phyloP scores from a whole-genome alignment of 2,797 vertebrate genomes.

The Ptychobarbus kaznakovi region DNA sequence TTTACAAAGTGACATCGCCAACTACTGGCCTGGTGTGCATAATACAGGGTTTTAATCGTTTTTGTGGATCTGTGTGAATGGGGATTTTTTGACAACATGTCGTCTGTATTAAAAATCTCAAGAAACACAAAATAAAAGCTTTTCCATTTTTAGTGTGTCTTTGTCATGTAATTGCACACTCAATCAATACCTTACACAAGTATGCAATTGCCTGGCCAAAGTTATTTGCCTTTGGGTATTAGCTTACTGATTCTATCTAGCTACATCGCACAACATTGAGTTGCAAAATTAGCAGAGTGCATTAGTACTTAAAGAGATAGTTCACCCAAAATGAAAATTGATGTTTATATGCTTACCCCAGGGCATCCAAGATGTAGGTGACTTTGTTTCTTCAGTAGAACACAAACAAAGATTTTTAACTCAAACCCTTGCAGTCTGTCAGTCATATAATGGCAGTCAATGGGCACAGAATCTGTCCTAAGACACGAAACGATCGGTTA shows the following conservation, averaged over 20 bases:
- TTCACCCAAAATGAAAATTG: too few relatives aligned
- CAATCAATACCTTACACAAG: not conserved
- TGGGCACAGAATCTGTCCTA: too few relatives aligned
- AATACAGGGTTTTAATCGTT: not conserved
- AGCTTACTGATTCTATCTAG: not conserved
- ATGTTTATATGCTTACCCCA: too few relatives aligned
- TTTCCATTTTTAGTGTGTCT: not conserved
- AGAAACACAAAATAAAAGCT: not conserved
- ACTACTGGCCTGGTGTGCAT: not conserved
- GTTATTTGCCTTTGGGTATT: not conserved
- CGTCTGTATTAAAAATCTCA: too few relatives aligned
- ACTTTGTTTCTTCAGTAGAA: too few relatives aligned
- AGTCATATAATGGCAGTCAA: too few relatives aligned
- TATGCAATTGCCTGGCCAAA: not conserved
- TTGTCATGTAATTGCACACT: not conserved
- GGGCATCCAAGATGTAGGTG: too few relatives aligned
- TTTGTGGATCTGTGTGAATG: not conserved
- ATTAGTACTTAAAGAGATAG: not conserved
- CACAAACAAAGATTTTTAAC: too few relatives aligned
- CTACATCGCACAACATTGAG: not conserved
- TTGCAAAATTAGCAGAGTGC: not conserved
- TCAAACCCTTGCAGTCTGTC: too few relatives aligned
- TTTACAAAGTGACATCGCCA: not conserved
- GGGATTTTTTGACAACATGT: not conserved
- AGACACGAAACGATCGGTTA: too few relatives aligned